Conservation (phyloP, 2,113 vertebrate species). For the Colius striatus region DNA sequence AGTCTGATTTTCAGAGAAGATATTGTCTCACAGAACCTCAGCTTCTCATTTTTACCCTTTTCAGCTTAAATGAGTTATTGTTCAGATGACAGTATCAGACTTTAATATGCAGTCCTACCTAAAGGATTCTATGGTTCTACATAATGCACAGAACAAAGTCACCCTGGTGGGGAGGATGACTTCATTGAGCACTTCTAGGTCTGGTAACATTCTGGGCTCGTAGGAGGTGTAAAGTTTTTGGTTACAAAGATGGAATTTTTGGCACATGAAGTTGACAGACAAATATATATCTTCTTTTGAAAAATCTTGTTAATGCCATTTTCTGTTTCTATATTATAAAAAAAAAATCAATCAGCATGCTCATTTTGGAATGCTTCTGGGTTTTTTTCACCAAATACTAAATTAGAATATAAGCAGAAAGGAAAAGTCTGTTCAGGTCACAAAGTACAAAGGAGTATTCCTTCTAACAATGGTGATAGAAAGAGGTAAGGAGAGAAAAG, state of each 20-base stretch:
- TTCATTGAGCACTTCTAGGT: not conserved
- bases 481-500: not conserved
- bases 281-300: not conserved
- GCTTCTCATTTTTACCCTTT: not conserved
- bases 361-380: not conserved
- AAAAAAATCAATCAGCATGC: not conserved
- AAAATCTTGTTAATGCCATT: not conserved
- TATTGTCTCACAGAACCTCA: not conserved
- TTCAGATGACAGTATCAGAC: not conserved
- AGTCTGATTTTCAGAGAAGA: not conserved
- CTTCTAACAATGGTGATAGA: not conserved
- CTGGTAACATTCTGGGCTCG: not conserved
- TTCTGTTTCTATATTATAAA: not conserved
- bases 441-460: not conserved
- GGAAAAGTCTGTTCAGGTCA: not conserved
- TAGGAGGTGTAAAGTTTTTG: constrained; percentile 7
- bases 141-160: not conserved
- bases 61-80: not conserved
- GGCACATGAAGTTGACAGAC: constrained; percentile 11
- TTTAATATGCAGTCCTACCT: not conserved
- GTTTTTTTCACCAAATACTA: not conserved
- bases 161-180: not conserved
- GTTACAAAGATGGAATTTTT: not conserved
- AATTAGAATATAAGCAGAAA: not conserved
- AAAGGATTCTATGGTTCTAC: no score